Evolutionary conservation across 2,797 vertebrate species (phyloP).

Genomic region (Threskiornis aethiopicus): DNA sequence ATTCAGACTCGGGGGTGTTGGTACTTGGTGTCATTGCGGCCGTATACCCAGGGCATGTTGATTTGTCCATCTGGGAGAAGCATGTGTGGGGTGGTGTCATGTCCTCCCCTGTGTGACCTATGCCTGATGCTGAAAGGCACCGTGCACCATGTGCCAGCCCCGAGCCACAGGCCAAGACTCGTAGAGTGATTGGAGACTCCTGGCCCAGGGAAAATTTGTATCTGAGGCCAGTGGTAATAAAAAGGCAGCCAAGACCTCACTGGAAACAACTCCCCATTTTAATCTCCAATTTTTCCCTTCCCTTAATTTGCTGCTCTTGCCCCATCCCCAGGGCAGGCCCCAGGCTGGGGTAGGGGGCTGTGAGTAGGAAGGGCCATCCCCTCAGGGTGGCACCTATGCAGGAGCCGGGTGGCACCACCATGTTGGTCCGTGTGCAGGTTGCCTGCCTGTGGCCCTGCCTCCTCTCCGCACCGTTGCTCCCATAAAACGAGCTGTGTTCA

Average conservation of each 20-base stretch:
- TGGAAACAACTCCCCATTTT: not conserved
- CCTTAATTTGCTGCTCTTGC: not conserved
- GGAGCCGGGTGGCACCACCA: not conserved
- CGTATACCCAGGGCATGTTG: rapidly evolving
- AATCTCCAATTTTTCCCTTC: not conserved
- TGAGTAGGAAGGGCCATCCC: not conserved
- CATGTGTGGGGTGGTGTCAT: not conserved
- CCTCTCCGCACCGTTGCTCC: not conserved
- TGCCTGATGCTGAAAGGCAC: not conserved
- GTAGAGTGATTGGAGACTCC: rapidly evolving
- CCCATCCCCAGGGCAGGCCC: not conserved
- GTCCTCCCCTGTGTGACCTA: not conserved
- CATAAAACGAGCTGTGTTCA: not conserved
- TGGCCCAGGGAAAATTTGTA: not conserved
- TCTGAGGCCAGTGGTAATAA: not conserved
- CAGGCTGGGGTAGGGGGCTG: not conserved
- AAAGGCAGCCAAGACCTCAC: not conserved
- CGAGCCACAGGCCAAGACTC: not conserved
- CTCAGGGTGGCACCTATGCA: not conserved
- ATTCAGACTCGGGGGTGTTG: not conserved
- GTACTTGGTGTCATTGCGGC: not conserved
- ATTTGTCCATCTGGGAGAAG: not conserved
- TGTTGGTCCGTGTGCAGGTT: not conserved
- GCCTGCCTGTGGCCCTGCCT: not conserved
- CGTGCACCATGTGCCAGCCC: rapidly evolving